A percentile compares a stretch with the other conserved stretches of the same genome.
Conservation (phyloP, 2,113 vertebrate species). For the Sander vitreus region DNA sequence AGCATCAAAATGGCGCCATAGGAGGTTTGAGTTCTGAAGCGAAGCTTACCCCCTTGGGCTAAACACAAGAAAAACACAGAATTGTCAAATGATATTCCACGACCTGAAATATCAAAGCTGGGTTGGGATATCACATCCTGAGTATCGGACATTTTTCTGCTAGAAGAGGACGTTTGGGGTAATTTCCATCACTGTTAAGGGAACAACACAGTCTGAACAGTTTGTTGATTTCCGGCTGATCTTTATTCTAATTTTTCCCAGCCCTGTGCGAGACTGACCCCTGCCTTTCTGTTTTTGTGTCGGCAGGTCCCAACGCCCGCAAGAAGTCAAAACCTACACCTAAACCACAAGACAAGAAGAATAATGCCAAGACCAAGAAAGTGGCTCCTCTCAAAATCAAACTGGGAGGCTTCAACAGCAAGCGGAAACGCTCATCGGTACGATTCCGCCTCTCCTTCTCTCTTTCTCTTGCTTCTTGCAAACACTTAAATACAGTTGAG, state of each 20-base stretch:
- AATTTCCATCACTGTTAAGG: no score
- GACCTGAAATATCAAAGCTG: neutral
- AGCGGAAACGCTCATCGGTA: slow-evolving; percentile 98
- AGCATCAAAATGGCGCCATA: no score
- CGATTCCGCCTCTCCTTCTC: slow-evolving; percentile 18
- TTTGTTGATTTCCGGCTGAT: neutral
- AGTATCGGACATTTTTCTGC: neutral
- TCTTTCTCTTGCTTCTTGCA: neutral
- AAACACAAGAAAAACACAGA: no score
- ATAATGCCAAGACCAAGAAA: slow-evolving; percentile 95
- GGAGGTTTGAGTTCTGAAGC: no score
- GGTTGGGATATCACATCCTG: neutral
- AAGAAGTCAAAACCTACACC: slow-evolving; percentile 86
- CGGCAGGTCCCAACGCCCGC: slow-evolving; percentile 92
- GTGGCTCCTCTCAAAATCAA: slow-evolving; percentile 99
- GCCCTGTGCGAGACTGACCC: neutral
- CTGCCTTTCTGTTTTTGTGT: neutral
- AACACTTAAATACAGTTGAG: no score
- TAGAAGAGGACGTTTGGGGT: neutral
- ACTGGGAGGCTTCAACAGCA: slow-evolving; percentile 96
- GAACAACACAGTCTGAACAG: neutral
- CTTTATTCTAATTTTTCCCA: neutral
- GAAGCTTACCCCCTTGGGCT: no score
- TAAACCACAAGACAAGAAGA: slow-evolving; percentile 95
- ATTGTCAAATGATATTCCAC: neutral